Percentiles rank a stretch among this genome's conserved stretches.
Conservation (phyloP, 2,797 vertebrate species). For the Sebastes hubbsi region DNA sequence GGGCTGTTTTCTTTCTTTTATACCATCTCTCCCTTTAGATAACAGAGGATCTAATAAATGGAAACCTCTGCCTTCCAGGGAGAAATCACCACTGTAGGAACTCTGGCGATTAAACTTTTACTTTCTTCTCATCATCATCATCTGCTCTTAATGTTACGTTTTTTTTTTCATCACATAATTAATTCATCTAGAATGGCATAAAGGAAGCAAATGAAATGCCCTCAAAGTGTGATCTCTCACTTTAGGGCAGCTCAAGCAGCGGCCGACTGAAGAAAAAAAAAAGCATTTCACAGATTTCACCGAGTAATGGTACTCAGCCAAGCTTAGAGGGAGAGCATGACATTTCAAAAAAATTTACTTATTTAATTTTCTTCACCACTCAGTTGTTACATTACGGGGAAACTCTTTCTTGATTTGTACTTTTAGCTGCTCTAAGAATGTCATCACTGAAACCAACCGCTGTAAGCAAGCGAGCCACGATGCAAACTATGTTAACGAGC, state of each 20-base stretch:
- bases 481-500: slow-evolving; percentile 5
- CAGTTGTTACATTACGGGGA: slow-evolving; percentile 1
- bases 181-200: slow-evolving; percentile 18
- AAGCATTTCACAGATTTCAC: slow-evolving; percentile 3
- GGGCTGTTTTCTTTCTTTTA: not conserved
- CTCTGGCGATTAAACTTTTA: not conserved
- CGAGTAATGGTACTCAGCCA: slow-evolving; percentile 6
- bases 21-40: not conserved
- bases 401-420: slow-evolving; percentile 25
- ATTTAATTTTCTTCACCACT: slow-evolving; percentile 16
- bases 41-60: slow-evolving; percentile 28
- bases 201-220: slow-evolving; percentile 6
- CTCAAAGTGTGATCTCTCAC: slow-evolving; percentile 21
- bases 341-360: slow-evolving; percentile 20
- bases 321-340: slow-evolving; percentile 16
- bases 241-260: not conserved
- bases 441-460: slow-evolving; percentile 2
- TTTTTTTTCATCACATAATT: slow-evolving; percentile 17
- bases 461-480: not conserved
- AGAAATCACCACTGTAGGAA: slow-evolving; percentile 16
- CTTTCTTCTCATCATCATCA: not conserved
- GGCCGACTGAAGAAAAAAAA: not conserved
- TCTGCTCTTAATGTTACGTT: not conserved
- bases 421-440: slow-evolving; percentile 30
- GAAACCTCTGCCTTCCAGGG: slow-evolving; percentile 18